Base-by-base conservation (phyloP, 1,140 invertebrate genomes). In the Carcinoscorpius rotundicauda region DNA sequence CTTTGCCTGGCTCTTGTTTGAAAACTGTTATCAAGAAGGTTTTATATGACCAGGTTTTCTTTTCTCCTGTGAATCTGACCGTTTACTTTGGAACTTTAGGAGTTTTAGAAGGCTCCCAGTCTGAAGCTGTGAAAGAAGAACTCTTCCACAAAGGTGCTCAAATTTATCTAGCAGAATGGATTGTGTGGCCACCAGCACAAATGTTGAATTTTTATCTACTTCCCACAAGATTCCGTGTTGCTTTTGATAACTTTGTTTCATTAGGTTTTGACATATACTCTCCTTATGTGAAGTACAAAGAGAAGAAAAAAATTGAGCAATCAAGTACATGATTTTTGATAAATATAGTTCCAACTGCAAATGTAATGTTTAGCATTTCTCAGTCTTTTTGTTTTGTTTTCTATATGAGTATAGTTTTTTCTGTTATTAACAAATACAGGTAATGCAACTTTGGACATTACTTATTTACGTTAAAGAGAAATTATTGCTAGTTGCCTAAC, bases 191-290 rank as follows among this genome's bases (percentile, higher is more conserved):
- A 6, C 86, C 87, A 4, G 87, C 81, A 49, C 89, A 92, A 75
- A 76, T 89, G 29, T 78, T 92, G 11, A 96, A 95, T 77, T 97
- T 97, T 78, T 92, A 87, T 75, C 84, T 89, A 71, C 76, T 97
- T 68, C 89, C 91, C 29, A 85, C 85, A 4, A 84, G 81, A 72
- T 97, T 85, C 76, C 81, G 93, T 73, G 89, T 96, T 48, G 78
- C 95, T 8, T 96, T 93, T 78, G 93, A 96, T 74, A 96, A 90
- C 76, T 84, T 84, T 5, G 87, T 96, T 74, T 93, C 90, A 49
- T 79, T 96, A 73, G 87, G 89, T 6, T 95, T 93, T 79, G 92
- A 97, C 76, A 78, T 90, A 58, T 95, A 93, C 74, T 92, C 89
- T n/a, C 93, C 91, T 49, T 85, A 90, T 76, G 86, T 96, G n/a